These are phyloP conservation scores for Volucella bombylans DNA, from an alignment of 2,888 invertebrate species.

Conservation along the genomic window DNA sequence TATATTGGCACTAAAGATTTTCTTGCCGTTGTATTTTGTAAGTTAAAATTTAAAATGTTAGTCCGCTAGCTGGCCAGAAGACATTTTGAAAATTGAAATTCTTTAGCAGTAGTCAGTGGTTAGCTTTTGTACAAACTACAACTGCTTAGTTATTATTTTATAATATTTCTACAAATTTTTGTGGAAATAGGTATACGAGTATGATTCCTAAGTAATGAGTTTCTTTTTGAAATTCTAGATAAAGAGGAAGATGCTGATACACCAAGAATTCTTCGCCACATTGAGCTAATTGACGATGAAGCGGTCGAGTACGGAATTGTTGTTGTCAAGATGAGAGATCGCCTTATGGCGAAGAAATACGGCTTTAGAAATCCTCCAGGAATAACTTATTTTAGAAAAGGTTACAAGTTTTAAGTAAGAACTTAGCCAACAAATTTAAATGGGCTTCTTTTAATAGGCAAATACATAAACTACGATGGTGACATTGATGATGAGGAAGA, in stretches of 20 bases:
- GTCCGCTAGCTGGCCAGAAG: not conserved
- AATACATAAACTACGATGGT: slow-evolving; percentile 95
- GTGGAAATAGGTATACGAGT: not conserved
- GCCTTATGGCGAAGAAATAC: slow-evolving; percentile 96
- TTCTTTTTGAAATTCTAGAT: slow-evolving; percentile 83
- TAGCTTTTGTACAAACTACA: slow-evolving; percentile 73
- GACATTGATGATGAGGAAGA: slow-evolving; percentile 96
- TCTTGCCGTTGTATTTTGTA: slow-evolving; percentile 95
- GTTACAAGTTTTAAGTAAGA: slow-evolving; percentile 73
- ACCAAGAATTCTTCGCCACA: slow-evolving; percentile 90
- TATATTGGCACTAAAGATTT: slow-evolving; percentile 95
- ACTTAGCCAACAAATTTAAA: not conserved
- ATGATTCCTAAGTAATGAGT: not conserved
- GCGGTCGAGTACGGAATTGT: slow-evolving; percentile 95
- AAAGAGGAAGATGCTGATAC: slow-evolving; percentile 92
- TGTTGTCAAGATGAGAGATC: slow-evolving; percentile 93
- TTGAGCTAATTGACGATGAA: slow-evolving; percentile 95
- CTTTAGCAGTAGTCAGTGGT: slow-evolving; percentile 33
- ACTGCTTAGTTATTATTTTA: slow-evolving; percentile 74
- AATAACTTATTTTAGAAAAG: slow-evolving; percentile 94
- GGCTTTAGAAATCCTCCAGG: slow-evolving; percentile 95
- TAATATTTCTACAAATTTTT: not conserved
- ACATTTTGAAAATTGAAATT: slow-evolving; percentile 18
- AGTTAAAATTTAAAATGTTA: slow-evolving; percentile 83
- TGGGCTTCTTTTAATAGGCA: slow-evolving; percentile 81